Evolutionary conservation across 2,113 vertebrate genomes (phyloP).

Genomic region (Typhlomys cinereus): DNA sequence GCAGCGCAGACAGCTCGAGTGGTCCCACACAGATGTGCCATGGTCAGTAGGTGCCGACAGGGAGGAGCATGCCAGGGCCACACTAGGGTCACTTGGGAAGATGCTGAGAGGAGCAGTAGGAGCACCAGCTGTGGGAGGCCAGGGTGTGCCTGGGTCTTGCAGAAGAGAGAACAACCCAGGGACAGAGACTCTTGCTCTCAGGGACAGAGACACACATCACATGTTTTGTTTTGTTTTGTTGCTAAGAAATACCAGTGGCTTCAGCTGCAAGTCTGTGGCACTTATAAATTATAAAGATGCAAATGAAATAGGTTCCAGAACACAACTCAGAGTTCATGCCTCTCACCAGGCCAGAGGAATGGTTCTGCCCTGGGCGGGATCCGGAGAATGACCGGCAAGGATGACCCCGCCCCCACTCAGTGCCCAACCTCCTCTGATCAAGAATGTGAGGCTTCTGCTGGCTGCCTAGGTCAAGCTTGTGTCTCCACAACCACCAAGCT

Average conservation of each 20-base stretch:
- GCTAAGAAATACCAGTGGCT: neutral
- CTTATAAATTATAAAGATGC: neutral
- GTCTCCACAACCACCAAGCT: neutral
- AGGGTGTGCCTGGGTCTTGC: neutral
- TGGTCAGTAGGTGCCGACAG: neutral
- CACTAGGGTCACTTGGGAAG: too few species aligned
- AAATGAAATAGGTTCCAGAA: neutral
- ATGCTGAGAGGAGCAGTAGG: neutral
- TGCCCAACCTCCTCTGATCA: neutral
- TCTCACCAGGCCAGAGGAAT: neutral
- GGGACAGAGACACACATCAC: neutral
- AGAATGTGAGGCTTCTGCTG: neutral
- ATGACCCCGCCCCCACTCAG: fast-evolving
- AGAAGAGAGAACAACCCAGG: neutral
- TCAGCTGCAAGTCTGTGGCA: neutral
- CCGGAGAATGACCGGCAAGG: fast-evolving
- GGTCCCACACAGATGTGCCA: fast-evolving
- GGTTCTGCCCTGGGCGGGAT: neutral
- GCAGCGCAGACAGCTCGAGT: neutral
- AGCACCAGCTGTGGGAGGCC: neutral
- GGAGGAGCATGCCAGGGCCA: neutral
- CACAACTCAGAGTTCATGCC: neutral
- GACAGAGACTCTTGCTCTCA: fast-evolving
- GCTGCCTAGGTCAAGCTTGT: neutral
- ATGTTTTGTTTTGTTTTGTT: neutral